These are phyloP conservation scores for Myotis davidii DNA, from an alignment of 2,113 vertebrate genomes.

Conservation along the genomic window DNA sequence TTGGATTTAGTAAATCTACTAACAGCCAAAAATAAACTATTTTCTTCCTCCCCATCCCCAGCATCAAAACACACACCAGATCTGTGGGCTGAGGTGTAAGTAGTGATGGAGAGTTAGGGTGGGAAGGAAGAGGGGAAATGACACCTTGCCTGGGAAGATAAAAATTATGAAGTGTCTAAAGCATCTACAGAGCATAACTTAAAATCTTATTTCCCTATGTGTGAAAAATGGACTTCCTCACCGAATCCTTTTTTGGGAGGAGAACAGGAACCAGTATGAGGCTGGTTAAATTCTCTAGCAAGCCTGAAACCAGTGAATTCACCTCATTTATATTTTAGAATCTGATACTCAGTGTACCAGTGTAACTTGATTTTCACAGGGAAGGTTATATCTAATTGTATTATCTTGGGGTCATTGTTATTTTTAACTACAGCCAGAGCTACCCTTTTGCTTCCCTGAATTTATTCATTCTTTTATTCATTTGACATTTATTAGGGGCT, in stretches of 20 bases:
- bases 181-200: background rate
- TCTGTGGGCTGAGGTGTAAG: background rate
- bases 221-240: background rate
- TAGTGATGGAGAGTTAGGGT: background rate
- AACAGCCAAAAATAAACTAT: background rate
- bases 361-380: slow-evolving; percentile 38
- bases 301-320: background rate
- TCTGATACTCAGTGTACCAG: background rate
- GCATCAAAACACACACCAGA: background rate
- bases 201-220: background rate
- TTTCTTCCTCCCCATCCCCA: background rate
- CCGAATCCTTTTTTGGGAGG: background rate
- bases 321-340: background rate
- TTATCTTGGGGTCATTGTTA: background rate
- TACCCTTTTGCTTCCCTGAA: slow-evolving; percentile 18
- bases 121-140: background rate
- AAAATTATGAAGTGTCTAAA: background rate
- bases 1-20: background rate
- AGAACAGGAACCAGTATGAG: background rate
- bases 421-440: background rate
- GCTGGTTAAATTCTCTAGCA: background rate
- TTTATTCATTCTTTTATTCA: slow-evolving; percentile 13
- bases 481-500: background rate
- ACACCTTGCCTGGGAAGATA: background rate
- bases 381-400: background rate